Percentiles rank a stretch among this genome's conserved stretches.
Evolutionary conservation across 37 sponge, comb jelly and placozoan genomes (phyloP).

Genomic region (Beroe ovata): DNA sequence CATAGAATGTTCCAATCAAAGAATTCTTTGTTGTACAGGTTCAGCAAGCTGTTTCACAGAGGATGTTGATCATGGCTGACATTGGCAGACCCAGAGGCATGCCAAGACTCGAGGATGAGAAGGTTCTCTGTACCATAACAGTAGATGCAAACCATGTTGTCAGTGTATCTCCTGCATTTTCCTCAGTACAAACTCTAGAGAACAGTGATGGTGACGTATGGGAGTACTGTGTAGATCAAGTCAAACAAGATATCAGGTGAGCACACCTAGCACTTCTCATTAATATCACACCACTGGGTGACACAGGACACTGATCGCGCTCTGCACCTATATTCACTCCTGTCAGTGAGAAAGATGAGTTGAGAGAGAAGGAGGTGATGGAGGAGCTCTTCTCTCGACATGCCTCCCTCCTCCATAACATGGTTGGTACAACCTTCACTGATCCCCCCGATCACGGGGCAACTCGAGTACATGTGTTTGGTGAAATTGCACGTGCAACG

Average conservation of each 20-base stretch:
- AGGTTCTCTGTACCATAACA: constrained; percentile 17
- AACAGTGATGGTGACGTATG: constrained; percentile 65
- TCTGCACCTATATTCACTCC: too few relatives aligned
- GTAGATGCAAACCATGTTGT: constrained; percentile 35
- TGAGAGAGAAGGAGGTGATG: constrained; percentile 29
- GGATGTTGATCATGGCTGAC: constrained; percentile 53
- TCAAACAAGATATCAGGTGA: constrained; percentile 1
- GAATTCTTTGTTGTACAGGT: too few relatives aligned
- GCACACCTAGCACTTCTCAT: too few relatives aligned
- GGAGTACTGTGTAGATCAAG: constrained; percentile 57
- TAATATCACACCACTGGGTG: too few relatives aligned
- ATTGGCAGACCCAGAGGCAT: constrained; percentile 41
- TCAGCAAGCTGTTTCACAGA: not conserved
- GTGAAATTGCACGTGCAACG: constrained; percentile 35
- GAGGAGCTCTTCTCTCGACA: constrained; percentile 61
- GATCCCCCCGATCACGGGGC: not conserved
- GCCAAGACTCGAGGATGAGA: constrained; percentile 38
- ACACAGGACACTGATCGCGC: too few relatives aligned
- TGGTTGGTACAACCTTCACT: constrained; percentile 14
- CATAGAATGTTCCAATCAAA: too few relatives aligned
- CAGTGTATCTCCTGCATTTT: constrained; percentile 10
- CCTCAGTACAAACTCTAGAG: not conserved
- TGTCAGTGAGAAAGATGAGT: constrained; percentile 28
- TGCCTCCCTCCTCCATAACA: constrained; percentile 41
- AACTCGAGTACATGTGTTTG: constrained; percentile 32